Evolutionary conservation across 2,113 vertebrate genomes (phyloP).

Genomic region (Dermatemys mawii): DNA sequence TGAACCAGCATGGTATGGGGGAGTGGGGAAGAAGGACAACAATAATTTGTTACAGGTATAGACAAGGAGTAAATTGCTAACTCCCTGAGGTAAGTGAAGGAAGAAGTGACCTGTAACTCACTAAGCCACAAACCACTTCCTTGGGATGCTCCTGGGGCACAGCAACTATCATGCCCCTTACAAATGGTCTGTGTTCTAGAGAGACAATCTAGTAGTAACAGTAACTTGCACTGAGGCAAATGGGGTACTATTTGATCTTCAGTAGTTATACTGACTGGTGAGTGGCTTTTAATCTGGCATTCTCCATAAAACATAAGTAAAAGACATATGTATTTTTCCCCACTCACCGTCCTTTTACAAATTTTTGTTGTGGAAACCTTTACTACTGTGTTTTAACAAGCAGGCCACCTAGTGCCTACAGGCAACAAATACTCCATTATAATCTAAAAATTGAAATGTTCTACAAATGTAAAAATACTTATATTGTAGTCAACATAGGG

Average conservation of each 20-base stretch:
- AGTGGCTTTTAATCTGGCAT: neutral
- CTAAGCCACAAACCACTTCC: neutral
- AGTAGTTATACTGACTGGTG: neutral
- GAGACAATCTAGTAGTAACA: neutral
- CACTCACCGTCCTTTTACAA: neutral
- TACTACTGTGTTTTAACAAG: conserved; percentile 56
- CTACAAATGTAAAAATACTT: neutral
- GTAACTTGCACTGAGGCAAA: neutral
- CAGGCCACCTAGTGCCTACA: conserved; percentile 71
- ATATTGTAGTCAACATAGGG: neutral
- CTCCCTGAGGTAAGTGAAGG: neutral
- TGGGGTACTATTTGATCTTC: neutral
- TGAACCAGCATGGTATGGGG: neutral
- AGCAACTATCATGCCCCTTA: neutral
- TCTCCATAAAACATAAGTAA: neutral
- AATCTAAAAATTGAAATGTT: neutral
- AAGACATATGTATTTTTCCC: neutral
- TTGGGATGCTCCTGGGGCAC: neutral
- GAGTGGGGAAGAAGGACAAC: too few species aligned
- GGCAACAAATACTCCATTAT: conserved; percentile 41
- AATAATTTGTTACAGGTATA: too few species aligned
- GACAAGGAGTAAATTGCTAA: neutral
- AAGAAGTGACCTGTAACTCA: neutral
- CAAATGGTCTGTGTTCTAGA: neutral
- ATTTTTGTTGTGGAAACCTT: neutral